Percentiles rank a stretch among this genome's conserved stretches.
Evolutionary conservation across 1,140 invertebrate species (phyloP).

Genomic region (Physella acuta): DNA sequence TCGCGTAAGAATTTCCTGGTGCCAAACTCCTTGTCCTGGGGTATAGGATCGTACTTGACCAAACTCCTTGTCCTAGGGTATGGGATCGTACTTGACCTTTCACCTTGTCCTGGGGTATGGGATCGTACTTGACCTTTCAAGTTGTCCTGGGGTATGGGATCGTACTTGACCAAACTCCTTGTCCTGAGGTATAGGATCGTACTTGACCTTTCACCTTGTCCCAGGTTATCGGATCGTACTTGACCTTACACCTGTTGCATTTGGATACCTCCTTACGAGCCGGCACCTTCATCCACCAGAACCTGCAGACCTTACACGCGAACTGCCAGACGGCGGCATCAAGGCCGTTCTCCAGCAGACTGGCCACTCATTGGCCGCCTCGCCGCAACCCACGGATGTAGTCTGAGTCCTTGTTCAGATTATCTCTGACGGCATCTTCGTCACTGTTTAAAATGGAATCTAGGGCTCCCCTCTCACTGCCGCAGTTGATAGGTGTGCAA

Average conservation of each 20-base stretch:
- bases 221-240: no score
- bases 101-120: no score
- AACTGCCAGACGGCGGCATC: neutral
- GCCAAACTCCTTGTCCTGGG: neutral
- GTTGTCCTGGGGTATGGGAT: neutral
- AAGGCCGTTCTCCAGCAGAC: neutral
- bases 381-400: neutral
- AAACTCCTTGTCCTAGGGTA: no score
- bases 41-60: neutral
- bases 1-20: neutral
- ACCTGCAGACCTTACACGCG: slow-evolving; percentile 1
- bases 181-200: no score
- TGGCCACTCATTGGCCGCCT: neutral
- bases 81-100: no score
- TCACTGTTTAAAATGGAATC: neutral
- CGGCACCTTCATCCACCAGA: slow-evolving; percentile 10
- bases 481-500: neutral
- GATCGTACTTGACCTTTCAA: no score
- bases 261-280: neutral
- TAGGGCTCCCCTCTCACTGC: neutral
- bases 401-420: no score
- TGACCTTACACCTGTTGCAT: neutral
- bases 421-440: no score
- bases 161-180: no score
- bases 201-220: no score